Base-by-base conservation (phyloP, 2,797 vertebrate species). In the Lemur catta region DNA sequence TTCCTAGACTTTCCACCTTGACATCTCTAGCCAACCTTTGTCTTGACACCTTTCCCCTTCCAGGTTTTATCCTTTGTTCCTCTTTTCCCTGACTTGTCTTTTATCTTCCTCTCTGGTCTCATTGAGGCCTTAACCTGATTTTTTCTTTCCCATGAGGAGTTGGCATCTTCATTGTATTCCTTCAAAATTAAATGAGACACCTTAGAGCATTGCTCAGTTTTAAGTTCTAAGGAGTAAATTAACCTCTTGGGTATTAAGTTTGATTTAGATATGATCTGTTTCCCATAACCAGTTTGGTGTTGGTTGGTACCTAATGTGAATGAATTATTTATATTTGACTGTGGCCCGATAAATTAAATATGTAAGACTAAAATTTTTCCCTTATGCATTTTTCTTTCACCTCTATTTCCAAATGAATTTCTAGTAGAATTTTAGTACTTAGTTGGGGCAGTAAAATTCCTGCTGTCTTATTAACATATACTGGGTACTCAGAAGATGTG, bases 131-230 rank as follows among this genome's bases (percentile, higher is more conserved):
- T 97, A 93, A 93, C 52, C 22, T 92, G 81, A 46, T 74, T 92
- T 92, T 97, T 94, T 41, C 52, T 93, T 96, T 95, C 18, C 65
- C 69, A 14, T 74, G 52, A 92, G 50, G 72, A 85, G 28, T 52
- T 84, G 82, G n/a, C 17, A 15, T 74, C n/a, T 95, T 96, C 46
- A 72, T 6, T 89, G 0, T 86, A 38, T 88, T 96, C 22, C 35
- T 89, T 96, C 9, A 89, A 18, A 85, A 95, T 97, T 84, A 95
- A 84, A 63, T 92, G 59, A 97, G 76, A 61, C 7, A 93, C 35
- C 13, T 57, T 85, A 72, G 84, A 88, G 46, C 63, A 55, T 89
- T 96, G 86, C 18, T 95, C 41, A 89, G 30, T 97, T 97, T 93
- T 57, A 91, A 15, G 46, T 30, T 65, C 87, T 80, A 91, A 92